Evolutionary conservation across 2,113 vertebrate genomes (phyloP), one percentile per base, ranked within the genome.

Genomic region (Eudorcas thomsonii): DNA sequence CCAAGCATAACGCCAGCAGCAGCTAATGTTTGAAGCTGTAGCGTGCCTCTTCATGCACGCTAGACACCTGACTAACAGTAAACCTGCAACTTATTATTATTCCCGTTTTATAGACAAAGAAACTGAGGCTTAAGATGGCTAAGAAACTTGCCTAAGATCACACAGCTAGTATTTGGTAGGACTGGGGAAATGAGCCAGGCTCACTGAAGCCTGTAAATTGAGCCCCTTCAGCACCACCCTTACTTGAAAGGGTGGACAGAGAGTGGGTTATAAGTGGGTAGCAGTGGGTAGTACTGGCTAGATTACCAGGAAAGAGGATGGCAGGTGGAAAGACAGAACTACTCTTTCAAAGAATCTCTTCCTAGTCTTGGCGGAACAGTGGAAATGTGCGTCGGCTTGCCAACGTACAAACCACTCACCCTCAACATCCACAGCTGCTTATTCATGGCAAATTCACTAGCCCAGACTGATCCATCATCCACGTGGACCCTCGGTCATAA

Each of bases 401-500:
- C 33, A 3, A 6, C 0, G 3, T 3, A 43, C 9, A 6, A 52
- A 5, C 52, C 28, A 14, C 10, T 14, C 23, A 17, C 23, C 23
- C 48, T 48, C 26, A 2, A 30, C 6, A 50, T 7, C 43, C 15
- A 5, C 0, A 0, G 9, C 28, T n/a, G 16, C 45, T 55, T 6
- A 67, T 16, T 21, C 50, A 15, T 0, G 15, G 26, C 15, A 7
- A 81, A 52, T 45, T 48, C 57, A 57, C 10, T 12, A 54, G 14
- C n/a, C 19, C 33, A 84, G 81, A 81, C 3, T 7, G 48, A 89
- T 6, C 1, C 2, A 67, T 50, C 48, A 59, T 77, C 50, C 14
- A 14, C 2, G 0, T 12, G 39, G 45, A 17, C 15, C 39, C 43
- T 8, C 13, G 55, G 43, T 19, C 62, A 15, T 5, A 17, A 52